Evolutionary conservation across 2,113 vertebrate species (phyloP), one percentile per base, ranked within the genome.

Genomic region (Tenebrosternarchus preto): DNA sequence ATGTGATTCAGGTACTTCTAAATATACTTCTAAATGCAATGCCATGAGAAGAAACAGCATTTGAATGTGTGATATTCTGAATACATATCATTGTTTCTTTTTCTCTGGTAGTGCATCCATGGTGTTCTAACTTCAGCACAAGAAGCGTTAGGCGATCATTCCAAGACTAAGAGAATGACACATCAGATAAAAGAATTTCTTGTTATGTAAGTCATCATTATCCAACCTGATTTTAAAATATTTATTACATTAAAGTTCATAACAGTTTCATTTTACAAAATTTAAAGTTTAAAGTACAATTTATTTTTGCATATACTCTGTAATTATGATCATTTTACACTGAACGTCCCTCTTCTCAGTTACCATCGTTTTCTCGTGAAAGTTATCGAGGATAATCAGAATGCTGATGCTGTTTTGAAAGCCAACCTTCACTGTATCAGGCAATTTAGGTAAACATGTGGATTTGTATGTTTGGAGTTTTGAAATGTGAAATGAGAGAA

Each of bases 1-100:
- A 97, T 87, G 84, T 95, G 79, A 93, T 99, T 53, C 94, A 96
- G 97, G 97, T 99, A 92, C 78, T 50, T 4, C 0, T 12, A 5
- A 50, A 50, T 50, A 50, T 50, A 15, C 43, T 4, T 4, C 6
- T 6, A 50, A 50, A 50, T 50, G 43, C 43, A 9, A 46, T 43
- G 3, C 25, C 60, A 39, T 22, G 3, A 0, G 27, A 36, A 33
- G 15, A 57, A 80, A 3, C 29, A 39, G 19, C 31, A 39, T 25
- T 1, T 66, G 5, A 56, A n/a, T 22, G 8, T 56, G n/a, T 27
- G 9, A 46, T 60, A 68, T 76, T 73, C 24, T 63, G n/a, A 50
- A 77, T 24, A 2, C 36, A 63, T 24, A 39, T 3, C 1, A 17
- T 16, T 31, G 25, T 56, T 1, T n/a, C 4, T 31, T 0, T 17